phyloP scores from a whole-genome alignment of 2,797 vertebrate genomes.

The Rhinophrynus dorsalis region DNA sequence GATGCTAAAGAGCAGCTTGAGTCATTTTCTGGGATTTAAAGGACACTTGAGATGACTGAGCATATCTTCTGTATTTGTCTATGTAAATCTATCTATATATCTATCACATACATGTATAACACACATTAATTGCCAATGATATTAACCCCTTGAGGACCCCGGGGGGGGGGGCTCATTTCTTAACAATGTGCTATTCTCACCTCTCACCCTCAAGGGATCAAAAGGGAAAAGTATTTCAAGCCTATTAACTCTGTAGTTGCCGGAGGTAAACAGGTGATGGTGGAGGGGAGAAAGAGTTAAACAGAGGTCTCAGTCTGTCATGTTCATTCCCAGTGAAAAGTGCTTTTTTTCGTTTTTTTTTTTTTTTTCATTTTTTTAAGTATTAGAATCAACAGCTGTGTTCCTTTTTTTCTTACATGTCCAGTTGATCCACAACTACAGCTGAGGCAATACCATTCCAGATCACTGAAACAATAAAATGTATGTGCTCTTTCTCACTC shows the following conservation, averaged over 20 bases:
- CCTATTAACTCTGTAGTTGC: conserved; percentile 16
- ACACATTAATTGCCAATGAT: too few relatives aligned
- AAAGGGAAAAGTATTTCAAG: conserved; percentile 1
- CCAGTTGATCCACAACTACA: background rate
- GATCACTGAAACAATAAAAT: too few relatives aligned
- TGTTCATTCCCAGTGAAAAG: background rate
- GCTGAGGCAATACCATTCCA: too few relatives aligned
- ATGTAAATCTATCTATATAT: too few relatives aligned
- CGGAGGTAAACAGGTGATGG: background rate
- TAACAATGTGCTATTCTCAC: background rate
- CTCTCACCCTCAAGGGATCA: conserved; percentile 11
- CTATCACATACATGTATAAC: too few relatives aligned
- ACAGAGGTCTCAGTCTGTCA: background rate
- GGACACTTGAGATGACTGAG: background rate
- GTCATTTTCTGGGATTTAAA: too few relatives aligned
- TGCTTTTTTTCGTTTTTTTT: background rate
- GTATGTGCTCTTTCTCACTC: too few relatives aligned
- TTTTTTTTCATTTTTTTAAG: too few relatives aligned
- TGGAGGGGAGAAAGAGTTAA: background rate
- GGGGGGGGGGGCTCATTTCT: too few relatives aligned
- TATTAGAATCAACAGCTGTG: background rate
- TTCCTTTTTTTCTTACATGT: background rate
- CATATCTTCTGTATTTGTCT: background rate
- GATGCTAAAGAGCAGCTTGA: too few relatives aligned
- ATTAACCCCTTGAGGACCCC: too few relatives aligned